A percentile compares a stretch with the other conserved stretches of the same genome.
Evolutionary conservation across 2,888 invertebrate species (phyloP).

Genomic region (Caradrina clavipalpis): DNA sequence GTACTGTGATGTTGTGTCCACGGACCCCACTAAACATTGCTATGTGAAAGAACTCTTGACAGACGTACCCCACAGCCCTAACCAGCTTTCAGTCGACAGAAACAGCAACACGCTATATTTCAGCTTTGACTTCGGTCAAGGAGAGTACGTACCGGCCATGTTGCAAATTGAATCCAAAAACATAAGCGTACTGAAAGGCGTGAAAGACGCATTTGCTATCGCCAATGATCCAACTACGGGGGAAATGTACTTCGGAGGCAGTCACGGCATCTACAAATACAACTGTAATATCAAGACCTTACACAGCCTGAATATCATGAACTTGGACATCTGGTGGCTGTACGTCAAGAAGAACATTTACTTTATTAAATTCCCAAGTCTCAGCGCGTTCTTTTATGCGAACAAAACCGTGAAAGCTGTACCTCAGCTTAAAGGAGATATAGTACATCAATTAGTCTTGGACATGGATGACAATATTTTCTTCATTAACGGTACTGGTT

Average conservation of each 20-base stretch:
- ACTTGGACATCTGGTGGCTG: slow-evolving; percentile 86
- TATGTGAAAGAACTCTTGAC: slow-evolving; percentile 78
- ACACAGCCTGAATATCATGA: slow-evolving; percentile 72
- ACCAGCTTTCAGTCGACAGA: slow-evolving; percentile 81
- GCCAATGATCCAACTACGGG: slow-evolving; percentile 68
- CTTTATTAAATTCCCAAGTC: slow-evolving; percentile 82
- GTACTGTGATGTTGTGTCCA: slow-evolving; percentile 73
- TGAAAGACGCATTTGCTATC: slow-evolving; percentile 85
- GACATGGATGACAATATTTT: slow-evolving; percentile 78
- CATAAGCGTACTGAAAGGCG: slow-evolving; percentile 79
- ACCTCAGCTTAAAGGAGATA: slow-evolving; percentile 65
- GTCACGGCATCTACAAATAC: slow-evolving; percentile 83
- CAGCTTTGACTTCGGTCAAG: slow-evolving; percentile 83
- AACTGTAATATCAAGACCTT: slow-evolving; percentile 68
- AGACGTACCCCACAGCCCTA: slow-evolving; percentile 79
- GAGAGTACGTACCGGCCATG: slow-evolving; percentile 80
- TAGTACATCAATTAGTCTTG: slow-evolving; percentile 81
- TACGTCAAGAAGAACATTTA: slow-evolving; percentile 76
- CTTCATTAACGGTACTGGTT: slow-evolving; percentile 81
- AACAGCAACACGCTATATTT: slow-evolving; percentile 79
- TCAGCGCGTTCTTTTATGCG: slow-evolving; percentile 76
- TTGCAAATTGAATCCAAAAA: slow-evolving; percentile 76
- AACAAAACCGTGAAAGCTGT: slow-evolving; percentile 72
- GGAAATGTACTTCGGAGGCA: slow-evolving; percentile 84
- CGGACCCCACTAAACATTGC: slow-evolving; percentile 73